Evolutionary conservation across 2,797 vertebrate species (phyloP), one percentile per base, ranked within the genome.

Genomic region (Neostethus bicornis): DNA sequence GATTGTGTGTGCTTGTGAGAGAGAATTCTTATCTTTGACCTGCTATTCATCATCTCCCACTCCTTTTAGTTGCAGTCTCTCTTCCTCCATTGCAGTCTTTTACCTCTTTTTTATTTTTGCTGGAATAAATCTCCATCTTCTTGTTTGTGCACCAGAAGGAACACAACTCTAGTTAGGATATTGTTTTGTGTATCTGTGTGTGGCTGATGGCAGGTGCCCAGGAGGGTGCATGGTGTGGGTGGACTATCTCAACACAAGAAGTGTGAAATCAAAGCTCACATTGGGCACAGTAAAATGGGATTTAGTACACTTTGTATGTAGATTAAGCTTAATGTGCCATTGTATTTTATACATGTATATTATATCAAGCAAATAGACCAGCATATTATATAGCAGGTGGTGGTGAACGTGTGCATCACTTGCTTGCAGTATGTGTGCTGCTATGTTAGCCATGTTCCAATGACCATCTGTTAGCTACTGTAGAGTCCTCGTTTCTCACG

Each of bases 401-500:
- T 63, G 68, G 28, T 65, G 75, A 64, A 45, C 42, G 51, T 57
- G 55, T 64, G 56, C 24, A 31, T 67, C 0, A 7, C 23, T 37
- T 45, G 55, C 42, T 52, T 65, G n/a, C 31, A 48, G 42, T 61
- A 23, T 51, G 66, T 47, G 67, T 51, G 50, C 37, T 68, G 70
- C 52, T 70, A 76, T 83, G 61, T 73, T 77, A 83, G 78, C 65
- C 70, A 75, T 83, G 80, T 85, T 87, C 70, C 70, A 47, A 41
- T 26, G 46, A 51, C 89, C 89, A 90, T 91, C 90, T 91, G 88
- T 87, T 83, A 78, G 77, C 65, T 64, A 9, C 45, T 77, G 73
- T 67, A 7, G 48, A 78, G 68, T 64, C 70, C 37, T 4, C 28
- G 34, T 17, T 61, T 66, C 46, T 61, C 26, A 12, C 3, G 24